Percentiles rank a stretch among this genome's conserved stretches.
These are phyloP conservation scores for Artibeus jamaicensis DNA, from an alignment of 2,797 vertebrate species.

Conservation along the genomic window DNA sequence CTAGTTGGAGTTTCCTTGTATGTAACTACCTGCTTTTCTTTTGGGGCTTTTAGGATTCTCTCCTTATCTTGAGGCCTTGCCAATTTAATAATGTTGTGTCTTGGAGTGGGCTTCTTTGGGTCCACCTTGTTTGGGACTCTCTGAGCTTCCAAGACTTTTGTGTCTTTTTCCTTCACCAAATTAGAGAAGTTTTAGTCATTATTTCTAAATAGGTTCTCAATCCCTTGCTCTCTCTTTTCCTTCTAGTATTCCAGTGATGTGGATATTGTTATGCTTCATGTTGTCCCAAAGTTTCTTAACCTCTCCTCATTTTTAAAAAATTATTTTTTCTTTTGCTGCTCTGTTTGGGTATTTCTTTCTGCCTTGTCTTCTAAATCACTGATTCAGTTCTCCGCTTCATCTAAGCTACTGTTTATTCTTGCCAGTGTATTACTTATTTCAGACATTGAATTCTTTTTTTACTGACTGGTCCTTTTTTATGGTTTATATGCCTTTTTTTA, in stretches of 20 bases:
- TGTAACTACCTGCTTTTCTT: too few species aligned
- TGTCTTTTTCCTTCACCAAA: background rate
- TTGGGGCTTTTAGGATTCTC: too few species aligned
- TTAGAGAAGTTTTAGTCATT: background rate
- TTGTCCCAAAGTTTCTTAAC: background rate
- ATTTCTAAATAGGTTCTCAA: background rate
- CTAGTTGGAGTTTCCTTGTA: too few species aligned
- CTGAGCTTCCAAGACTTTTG: background rate
- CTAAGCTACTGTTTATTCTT: background rate
- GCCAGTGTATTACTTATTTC: background rate
- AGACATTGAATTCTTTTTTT: background rate
- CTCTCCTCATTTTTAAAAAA: background rate
- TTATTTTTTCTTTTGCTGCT: background rate
- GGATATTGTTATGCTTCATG: background rate
- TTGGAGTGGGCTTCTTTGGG: too few species aligned
- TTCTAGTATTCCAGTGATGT: background rate
- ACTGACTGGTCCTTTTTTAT: background rate
- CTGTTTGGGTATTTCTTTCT: background rate
- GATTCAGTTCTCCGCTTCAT: background rate
- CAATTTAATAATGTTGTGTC: too few species aligned
- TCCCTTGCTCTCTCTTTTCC: background rate
- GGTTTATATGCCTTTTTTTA: background rate
- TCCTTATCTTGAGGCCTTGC: too few species aligned
- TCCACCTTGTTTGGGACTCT: too few species aligned
- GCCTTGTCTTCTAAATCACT: background rate